Evolutionary conservation across 2,888 invertebrate genomes (phyloP).

Genomic region (Dexiosoma caninum): DNA sequence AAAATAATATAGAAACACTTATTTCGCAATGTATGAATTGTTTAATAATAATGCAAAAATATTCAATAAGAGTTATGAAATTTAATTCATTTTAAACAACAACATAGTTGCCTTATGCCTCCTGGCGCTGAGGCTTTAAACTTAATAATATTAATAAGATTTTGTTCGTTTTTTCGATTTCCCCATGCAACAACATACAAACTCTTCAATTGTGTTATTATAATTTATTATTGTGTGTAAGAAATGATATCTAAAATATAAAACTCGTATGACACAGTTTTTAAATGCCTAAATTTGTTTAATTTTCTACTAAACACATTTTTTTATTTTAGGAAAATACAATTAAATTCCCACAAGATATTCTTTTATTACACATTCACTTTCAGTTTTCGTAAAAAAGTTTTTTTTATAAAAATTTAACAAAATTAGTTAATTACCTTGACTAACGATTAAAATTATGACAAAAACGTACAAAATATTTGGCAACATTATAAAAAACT

Average conservation of each 20-base stretch:
- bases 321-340: background rate
- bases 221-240: no score
- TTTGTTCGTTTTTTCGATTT: no score
- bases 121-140: no score
- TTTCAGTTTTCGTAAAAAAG: background rate
- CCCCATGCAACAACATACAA: no score
- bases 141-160: background rate
- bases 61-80: no score
- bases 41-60: no score
- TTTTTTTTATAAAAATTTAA: background rate
- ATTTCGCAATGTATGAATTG: no score
- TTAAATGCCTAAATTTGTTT: background rate
- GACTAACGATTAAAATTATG: slow-evolving; percentile 31
- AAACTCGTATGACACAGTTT: background rate
- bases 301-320: background rate
- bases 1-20: no score
- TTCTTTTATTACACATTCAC: background rate
- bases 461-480: slow-evolving; percentile 29
- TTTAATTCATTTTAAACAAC: no score
- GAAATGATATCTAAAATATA: no score
- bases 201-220: no score
- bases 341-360: background rate
- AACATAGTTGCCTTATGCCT: no score
- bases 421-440: slow-evolving; percentile 50
- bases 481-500: slow-evolving; percentile 36